Conservation (phyloP, 2,888 invertebrate species). For the Boloria selene region DNA sequence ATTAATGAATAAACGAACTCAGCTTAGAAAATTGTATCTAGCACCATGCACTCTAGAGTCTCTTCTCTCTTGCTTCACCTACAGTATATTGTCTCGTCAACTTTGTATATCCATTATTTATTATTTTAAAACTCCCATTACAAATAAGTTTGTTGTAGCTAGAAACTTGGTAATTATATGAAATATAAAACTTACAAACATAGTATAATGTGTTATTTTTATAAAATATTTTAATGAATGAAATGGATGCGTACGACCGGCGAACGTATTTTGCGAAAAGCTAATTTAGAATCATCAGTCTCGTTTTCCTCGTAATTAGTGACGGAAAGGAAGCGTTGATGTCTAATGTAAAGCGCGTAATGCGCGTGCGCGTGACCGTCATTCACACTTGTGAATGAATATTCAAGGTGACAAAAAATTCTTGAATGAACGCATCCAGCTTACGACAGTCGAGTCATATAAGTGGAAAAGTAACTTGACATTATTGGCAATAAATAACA, state of each 20-base stretch:
- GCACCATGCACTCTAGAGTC: constrained; percentile 49
- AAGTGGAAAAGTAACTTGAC: neutral
- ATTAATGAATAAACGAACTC: constrained; percentile 59
- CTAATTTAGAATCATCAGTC: constrained; percentile 32
- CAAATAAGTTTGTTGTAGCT: constrained; percentile 29
- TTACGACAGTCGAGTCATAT: constrained; percentile 14
- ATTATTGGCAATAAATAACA: constrained; percentile 6
- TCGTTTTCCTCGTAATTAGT: constrained; percentile 41
- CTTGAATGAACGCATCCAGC: constrained; percentile 36
- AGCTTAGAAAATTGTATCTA: constrained; percentile 55
- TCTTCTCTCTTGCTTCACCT: constrained; percentile 48
- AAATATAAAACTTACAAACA: constrained; percentile 29
- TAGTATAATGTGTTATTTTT: constrained; percentile 21
- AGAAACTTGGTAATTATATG: constrained; percentile 33
- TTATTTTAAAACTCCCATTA: constrained; percentile 50
- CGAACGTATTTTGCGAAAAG: constrained; percentile 15
- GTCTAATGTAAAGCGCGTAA: constrained; percentile 55
- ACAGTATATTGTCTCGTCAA: constrained; percentile 46
- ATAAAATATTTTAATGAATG: constrained; percentile 26
- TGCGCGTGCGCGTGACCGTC: constrained; percentile 48
- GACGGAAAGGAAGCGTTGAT: constrained; percentile 51
- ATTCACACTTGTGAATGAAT: constrained; percentile 51
- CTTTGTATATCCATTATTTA: constrained; percentile 71
- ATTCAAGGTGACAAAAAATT: constrained; percentile 49
- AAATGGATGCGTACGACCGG: constrained; percentile 21